Percentiles rank a stretch among this genome's conserved stretches.
Conservation (phyloP, 1,140 invertebrate genomes). For the Drosophila cardini region DNA sequence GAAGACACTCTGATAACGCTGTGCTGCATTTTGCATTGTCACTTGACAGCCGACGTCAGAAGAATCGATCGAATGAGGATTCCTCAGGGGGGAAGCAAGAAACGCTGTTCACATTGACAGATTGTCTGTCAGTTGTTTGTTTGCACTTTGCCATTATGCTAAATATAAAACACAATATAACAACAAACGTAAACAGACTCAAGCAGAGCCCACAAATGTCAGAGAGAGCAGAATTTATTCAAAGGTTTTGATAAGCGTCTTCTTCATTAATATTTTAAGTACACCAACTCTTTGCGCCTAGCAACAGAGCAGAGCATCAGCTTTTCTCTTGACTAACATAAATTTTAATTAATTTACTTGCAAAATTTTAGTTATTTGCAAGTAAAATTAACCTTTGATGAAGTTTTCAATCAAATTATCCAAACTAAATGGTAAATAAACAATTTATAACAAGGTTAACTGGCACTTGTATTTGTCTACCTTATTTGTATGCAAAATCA, state of each 20-base stretch:
- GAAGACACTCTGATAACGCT: constrained; percentile 26
- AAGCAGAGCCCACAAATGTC: constrained; percentile 38
- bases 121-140: constrained; percentile 36
- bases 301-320: neutral
- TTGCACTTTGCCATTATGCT: constrained; percentile 53
- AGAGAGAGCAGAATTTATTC: constrained; percentile 19
- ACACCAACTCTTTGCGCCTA: constrained; percentile 13
- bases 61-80: constrained; percentile 11
- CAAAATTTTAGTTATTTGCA: neutral
- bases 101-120: constrained; percentile 18
- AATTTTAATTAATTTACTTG: neutral
- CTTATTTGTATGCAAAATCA: neutral
- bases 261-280: neutral
- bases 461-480: neutral
- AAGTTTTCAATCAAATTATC: neutral
- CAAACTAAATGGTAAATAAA: neutral
- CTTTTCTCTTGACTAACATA: neutral
- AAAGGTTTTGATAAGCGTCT: constrained; percentile 39
- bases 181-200: constrained; percentile 36
- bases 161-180: constrained; percentile 46
- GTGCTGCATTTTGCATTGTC: constrained; percentile 62
- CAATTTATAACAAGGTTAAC: neutral
- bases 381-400: neutral
- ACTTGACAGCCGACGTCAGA: constrained; percentile 34
- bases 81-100: neutral